Evolutionary conservation across 2,888 invertebrate genomes (phyloP).

Genomic region (Meliscaeva auricollis): DNA sequence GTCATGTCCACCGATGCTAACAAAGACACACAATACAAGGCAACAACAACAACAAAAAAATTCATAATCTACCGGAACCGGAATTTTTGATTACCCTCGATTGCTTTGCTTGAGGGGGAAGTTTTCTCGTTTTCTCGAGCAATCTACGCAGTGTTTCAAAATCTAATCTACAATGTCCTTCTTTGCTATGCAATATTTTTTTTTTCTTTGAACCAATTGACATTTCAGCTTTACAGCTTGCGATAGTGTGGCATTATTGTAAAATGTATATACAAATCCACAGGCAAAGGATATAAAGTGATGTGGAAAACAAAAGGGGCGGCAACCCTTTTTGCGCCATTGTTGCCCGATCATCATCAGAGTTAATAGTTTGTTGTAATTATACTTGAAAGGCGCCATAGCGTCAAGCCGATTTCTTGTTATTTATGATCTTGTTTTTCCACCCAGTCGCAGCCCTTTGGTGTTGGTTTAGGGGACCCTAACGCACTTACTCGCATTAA

Average conservation of each 20-base stretch:
- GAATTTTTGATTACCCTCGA: conserved; percentile 53
- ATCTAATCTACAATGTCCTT: background rate
- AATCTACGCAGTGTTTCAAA: conserved; percentile 40
- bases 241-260: conserved; percentile 19
- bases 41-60: conserved; percentile 21
- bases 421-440: conserved; percentile 52
- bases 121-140: conserved; percentile 2
- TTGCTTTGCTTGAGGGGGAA: conserved; percentile 25
- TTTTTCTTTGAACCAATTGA: conserved; percentile 47
- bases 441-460: background rate
- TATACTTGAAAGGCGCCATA: conserved; percentile 70
- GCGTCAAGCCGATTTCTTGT: conserved; percentile 61
- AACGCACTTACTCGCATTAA: conserved; percentile 59
- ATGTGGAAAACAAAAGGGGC: conserved; percentile 12
- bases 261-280: conserved; percentile 14
- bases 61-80: conserved; percentile 64
- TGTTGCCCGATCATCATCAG: conserved; percentile 66
- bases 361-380: conserved; percentile 73
- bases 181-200: conserved; percentile 7
- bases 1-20: conserved; percentile 38
- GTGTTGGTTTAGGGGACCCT: conserved; percentile 3
- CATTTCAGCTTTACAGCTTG: conserved; percentile 43
- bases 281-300: conserved; percentile 1
- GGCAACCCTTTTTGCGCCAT: conserved; percentile 56
- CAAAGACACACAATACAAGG: conserved; percentile 17